phyloP scores from a whole-genome alignment of 2,113 vertebrate species.

The Malurus elegans region DNA sequence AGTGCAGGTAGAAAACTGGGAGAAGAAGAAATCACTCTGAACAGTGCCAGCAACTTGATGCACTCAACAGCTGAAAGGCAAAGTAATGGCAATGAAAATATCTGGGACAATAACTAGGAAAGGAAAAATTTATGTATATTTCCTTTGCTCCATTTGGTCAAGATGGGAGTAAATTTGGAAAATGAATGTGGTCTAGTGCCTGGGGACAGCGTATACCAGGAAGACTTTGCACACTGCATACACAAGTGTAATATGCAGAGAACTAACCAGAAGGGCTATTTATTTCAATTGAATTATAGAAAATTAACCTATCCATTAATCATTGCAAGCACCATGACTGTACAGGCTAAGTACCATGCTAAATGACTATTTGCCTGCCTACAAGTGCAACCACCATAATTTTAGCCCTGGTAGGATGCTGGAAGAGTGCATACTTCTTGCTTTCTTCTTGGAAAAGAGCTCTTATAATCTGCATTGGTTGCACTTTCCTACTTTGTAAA shows the following conservation, averaged over 20 bases:
- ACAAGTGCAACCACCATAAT: background rate
- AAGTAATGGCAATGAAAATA: background rate
- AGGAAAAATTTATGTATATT: background rate
- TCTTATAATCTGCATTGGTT: background rate
- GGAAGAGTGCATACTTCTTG: background rate
- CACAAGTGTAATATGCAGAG: background rate
- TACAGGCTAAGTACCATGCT: background rate
- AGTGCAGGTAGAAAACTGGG: background rate
- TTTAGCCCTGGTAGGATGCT: background rate
- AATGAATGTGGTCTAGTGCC: background rate
- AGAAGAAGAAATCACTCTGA: background rate
- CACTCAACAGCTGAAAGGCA: background rate
- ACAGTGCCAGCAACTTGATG: background rate
- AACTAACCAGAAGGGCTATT: background rate
- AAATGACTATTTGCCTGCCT: background rate
- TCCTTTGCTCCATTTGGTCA: background rate
- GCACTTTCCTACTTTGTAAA: background rate
- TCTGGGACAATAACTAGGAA: background rate
- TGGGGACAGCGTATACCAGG: background rate
- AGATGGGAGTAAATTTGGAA: background rate
- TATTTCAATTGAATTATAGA: background rate
- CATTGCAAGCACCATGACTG: background rate
- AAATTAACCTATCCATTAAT: background rate
- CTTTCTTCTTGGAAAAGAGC: slow-evolving; percentile 3
- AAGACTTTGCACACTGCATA: background rate